Evolutionary conservation across 2,888 invertebrate species (phyloP), one percentile per base, ranked within the genome.

Genomic region (Microplitis deprimator): DNA sequence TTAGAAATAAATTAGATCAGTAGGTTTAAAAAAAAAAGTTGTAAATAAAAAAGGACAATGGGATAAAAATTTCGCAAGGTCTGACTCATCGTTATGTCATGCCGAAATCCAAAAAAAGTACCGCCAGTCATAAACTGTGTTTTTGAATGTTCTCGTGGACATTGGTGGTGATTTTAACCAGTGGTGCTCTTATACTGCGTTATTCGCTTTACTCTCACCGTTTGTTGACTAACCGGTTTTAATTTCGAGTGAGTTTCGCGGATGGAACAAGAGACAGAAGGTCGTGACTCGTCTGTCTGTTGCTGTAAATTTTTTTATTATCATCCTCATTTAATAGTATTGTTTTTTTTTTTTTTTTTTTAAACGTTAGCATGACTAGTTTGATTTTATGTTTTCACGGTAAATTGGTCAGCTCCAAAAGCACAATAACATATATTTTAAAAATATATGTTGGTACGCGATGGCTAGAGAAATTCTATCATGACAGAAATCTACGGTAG

Each of bases 61-160:
- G 50, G 50, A 50, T 50, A 50, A 50, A 65, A 59, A 64, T 73
- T 77, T 77, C 60, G 69, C 77, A 73, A 73, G 50, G 68, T 59
- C 38, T 73, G 77, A 70, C 40, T 73, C 70, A 77, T 65, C 62
- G 69, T 77, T 73, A 77, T 77, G 77, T 77, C 77, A 77, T 77
- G 62, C 39, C 50, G 69, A 20, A 77, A 73, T 69, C 65, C 59
- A 61, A 69, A 73, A 73, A 73, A 72, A 73, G 60, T 59, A 50
- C 69, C 61, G 16, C 20, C 61, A 69, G 69, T 74, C 73, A 69
- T 77, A 77, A 77, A 77, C 38, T 68, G 62, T 41, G 62, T 41
- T 72, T 76, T 68, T 68, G 60, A 68, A 74, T 74, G 74, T 74
- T 68, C 61, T 67, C 39, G 40, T 17, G 39, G 72, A 64, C 40